phyloP scores from a whole-genome alignment of 1,140 invertebrate genomes.

The Zelostemma sp. region DNA sequence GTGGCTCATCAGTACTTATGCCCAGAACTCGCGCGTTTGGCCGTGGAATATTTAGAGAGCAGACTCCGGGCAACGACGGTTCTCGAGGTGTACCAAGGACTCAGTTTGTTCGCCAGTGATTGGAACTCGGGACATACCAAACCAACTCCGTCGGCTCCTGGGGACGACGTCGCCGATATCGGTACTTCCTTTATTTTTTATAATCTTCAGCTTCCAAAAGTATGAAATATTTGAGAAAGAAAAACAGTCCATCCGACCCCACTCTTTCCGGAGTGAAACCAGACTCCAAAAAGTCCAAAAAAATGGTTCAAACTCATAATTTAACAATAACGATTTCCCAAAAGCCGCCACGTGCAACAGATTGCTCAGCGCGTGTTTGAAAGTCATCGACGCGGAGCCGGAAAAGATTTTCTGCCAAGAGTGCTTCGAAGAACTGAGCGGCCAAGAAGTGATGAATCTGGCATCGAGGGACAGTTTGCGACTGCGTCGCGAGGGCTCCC shows the following conservation, averaged over 20 bases:
- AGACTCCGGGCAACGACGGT: slow-evolving; percentile 68
- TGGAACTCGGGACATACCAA: slow-evolving; percentile 11
- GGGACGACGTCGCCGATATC: slow-evolving; percentile 56
- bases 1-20: slow-evolving; percentile 79
- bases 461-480: slow-evolving; percentile 74
- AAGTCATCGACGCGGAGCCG: slow-evolving; percentile 75
- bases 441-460: slow-evolving; percentile 73
- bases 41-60: slow-evolving; percentile 73
- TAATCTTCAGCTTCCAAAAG: slow-evolving; percentile 52
- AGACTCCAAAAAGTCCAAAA: too few species aligned
- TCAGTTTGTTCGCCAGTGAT: slow-evolving; percentile 62
- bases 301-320: too few species aligned
- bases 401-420: slow-evolving; percentile 75
- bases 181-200: slow-evolving; percentile 32
- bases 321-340: not conserved
- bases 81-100: slow-evolving; percentile 68
- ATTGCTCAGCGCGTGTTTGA: slow-evolving; percentile 74
- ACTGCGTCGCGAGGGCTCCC: slow-evolving; percentile 70
- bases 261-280: too few species aligned
- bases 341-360: slow-evolving; percentile 66
- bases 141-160: slow-evolving; percentile 36
- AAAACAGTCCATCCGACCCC: too few species aligned
- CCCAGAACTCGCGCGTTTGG: slow-evolving; percentile 73
- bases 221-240: too few species aligned
- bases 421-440: slow-evolving; percentile 76